Evolutionary conservation across 2,113 vertebrate species (phyloP).

Genomic region (Azemiops feae): DNA sequence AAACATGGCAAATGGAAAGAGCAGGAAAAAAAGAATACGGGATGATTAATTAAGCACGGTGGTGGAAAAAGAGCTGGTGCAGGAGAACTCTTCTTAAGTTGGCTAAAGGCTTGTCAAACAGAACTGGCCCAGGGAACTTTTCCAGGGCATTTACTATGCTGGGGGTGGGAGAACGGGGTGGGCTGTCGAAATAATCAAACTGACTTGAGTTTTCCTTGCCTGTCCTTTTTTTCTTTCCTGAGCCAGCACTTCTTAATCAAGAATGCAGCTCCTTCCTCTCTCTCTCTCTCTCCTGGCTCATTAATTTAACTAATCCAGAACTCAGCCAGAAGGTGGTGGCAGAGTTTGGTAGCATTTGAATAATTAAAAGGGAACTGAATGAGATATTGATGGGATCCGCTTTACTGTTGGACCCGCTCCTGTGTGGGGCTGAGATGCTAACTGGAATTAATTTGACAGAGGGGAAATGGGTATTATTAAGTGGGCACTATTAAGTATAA

Average conservation of each 20-base stretch:
- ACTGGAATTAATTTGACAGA: not conserved
- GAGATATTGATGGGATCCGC: not conserved
- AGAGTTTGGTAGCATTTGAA: slow-evolving; percentile 41
- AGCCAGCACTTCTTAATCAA: slow-evolving; percentile 42
- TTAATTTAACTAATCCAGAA: slow-evolving; percentile 55
- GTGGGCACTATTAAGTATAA: not conserved
- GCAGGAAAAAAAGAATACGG: slow-evolving; percentile 32
- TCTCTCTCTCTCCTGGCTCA: slow-evolving; percentile 41
- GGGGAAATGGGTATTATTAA: not conserved
- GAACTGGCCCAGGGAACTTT: not conserved
- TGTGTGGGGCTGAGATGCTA: not conserved
- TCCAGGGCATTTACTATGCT: slow-evolving; percentile 48
- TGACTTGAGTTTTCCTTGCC: slow-evolving; percentile 43
- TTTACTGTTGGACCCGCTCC: not conserved
- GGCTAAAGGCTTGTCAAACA: not conserved
- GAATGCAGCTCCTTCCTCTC: slow-evolving; percentile 49
- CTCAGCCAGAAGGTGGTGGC: slow-evolving; percentile 41
- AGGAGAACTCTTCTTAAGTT: slow-evolving; percentile 42
- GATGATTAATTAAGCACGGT: slow-evolving; percentile 53
- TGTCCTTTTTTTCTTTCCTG: slow-evolving; percentile 39
- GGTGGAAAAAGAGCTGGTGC: slow-evolving; percentile 42
- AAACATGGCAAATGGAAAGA: slow-evolving; percentile 50
- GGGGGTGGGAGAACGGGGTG: slow-evolving; percentile 40
- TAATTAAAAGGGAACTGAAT: slow-evolving; percentile 55
- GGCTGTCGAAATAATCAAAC: slow-evolving; percentile 56